phyloP scores from a whole-genome alignment of 2,888 invertebrate species.

The Phyllotreta striolata region DNA sequence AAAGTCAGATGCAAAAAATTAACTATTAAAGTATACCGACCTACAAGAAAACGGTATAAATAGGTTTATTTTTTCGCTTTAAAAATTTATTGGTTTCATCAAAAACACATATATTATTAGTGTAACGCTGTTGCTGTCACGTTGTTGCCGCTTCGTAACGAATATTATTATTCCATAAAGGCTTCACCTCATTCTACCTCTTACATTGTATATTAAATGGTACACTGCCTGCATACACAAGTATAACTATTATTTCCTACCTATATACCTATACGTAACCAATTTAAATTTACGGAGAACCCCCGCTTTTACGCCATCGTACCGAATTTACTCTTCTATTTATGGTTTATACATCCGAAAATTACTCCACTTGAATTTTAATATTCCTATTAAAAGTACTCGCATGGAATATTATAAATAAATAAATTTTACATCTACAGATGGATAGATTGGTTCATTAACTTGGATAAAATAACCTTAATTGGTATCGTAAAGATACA shows the following conservation, averaged over 20 bases:
- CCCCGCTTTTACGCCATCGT: slow-evolving; percentile 18
- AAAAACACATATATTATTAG: background rate
- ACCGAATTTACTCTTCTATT: slow-evolving; percentile 19
- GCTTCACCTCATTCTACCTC: slow-evolving; percentile 21
- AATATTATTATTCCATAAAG: slow-evolving; percentile 28
- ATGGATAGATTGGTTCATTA: too few species aligned
- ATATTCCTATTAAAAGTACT: background rate
- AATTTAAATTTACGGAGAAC: slow-evolving; percentile 25
- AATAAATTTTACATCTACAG: too few species aligned
- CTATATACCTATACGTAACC: slow-evolving; percentile 25
- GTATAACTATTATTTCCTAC: slow-evolving; percentile 23
- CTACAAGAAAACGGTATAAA: too few species aligned
- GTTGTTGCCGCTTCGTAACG: slow-evolving; percentile 13
- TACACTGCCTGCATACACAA: slow-evolving; percentile 28
- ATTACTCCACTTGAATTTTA: slow-evolving; percentile 23
- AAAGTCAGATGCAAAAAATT: too few species aligned
- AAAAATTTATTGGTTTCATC: too few species aligned
- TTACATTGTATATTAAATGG: slow-evolving; percentile 28
- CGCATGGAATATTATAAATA: background rate
- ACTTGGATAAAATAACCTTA: too few species aligned
- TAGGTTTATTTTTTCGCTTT: too few species aligned
- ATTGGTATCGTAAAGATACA: too few species aligned
- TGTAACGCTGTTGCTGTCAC: slow-evolving; percentile 4
- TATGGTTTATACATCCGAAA: slow-evolving; percentile 18
- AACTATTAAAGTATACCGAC: too few species aligned